Percentiles rank a stretch among this genome's conserved stretches.
These are phyloP conservation scores for Onychostruthus taczanowskii DNA, from an alignment of 2,113 vertebrate species.

Conservation along the genomic window DNA sequence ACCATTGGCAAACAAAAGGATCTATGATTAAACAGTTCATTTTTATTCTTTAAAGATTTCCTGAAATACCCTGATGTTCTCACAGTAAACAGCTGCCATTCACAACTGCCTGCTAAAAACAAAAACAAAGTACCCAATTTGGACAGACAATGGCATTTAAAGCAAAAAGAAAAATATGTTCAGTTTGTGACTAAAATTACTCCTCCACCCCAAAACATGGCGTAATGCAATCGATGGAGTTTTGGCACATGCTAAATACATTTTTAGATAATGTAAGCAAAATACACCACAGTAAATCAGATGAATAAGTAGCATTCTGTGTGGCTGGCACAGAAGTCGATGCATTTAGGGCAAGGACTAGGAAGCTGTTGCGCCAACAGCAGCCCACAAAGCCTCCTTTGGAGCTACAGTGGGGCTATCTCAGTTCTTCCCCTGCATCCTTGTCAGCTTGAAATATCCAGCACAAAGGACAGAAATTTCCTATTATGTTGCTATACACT, in stretches of 20 bases:
- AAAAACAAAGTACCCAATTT: background rate
- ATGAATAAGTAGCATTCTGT: constrained; percentile 43
- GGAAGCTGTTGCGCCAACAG: background rate
- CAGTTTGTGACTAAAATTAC: background rate
- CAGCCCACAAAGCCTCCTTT: constrained; percentile 34
- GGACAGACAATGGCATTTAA: background rate
- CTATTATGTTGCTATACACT: accelerated
- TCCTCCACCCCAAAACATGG: background rate
- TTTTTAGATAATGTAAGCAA: background rate
- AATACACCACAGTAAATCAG: background rate
- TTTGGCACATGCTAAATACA: constrained; percentile 25
- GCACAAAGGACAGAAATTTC: background rate
- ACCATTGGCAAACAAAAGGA: background rate
- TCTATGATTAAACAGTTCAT: background rate
- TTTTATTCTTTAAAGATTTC: constrained; percentile 1
- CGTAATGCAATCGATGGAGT: background rate
- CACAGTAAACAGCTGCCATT: background rate
- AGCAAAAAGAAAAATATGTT: background rate
- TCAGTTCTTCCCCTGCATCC: background rate
- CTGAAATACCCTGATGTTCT: background rate
- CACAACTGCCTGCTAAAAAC: constrained; percentile 22
- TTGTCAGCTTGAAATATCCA: background rate
- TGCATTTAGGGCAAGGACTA: constrained; percentile 6
- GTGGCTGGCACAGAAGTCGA: background rate
- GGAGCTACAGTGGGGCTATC: background rate